Conservation (phyloP, 2,113 vertebrate genomes). For the Peromyscus californicus region DNA sequence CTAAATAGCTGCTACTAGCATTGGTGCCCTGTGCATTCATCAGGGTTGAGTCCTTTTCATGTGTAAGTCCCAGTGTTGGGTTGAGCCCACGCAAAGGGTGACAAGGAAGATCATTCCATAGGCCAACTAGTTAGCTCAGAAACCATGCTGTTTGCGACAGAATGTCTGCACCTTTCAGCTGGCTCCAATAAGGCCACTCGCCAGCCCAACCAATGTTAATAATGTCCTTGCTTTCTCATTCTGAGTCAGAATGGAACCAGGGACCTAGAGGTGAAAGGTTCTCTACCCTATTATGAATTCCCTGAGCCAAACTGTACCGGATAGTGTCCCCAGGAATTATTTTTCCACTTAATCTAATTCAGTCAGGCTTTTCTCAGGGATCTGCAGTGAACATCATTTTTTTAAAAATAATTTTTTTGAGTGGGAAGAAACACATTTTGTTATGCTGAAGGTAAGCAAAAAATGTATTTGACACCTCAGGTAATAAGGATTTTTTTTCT, state of each 20-base stretch:
- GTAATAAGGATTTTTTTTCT: constrained; percentile 58
- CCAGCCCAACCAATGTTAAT: neutral
- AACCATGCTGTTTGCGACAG: neutral
- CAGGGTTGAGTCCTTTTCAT: neutral
- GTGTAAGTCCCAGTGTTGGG: neutral
- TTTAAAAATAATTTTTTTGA: constrained; percentile 72
- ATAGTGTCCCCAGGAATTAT: constrained; percentile 64
- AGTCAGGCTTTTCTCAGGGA: constrained; percentile 49
- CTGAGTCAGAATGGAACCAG: constrained; percentile 45
- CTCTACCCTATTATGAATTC: constrained; percentile 51
- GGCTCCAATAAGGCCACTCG: neutral
- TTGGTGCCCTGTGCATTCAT: accelerated
- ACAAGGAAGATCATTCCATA: neutral
- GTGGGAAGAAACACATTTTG: constrained; percentile 65
- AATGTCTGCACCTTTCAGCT: neutral
- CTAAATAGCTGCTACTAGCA: neutral
- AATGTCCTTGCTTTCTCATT: constrained; percentile 32
- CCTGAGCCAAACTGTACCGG: constrained; percentile 3
- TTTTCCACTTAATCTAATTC: constrained; percentile 74
- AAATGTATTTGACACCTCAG: constrained; percentile 74
- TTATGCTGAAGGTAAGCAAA: constrained; percentile 71
- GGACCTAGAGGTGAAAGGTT: constrained; percentile 40
- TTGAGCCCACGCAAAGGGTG: neutral
- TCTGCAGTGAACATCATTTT: constrained; percentile 61
- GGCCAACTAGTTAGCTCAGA: neutral